Evolutionary conservation across 1,140 invertebrate species (phyloP).

Genomic region (Cyphomyrmex costatus): DNA sequence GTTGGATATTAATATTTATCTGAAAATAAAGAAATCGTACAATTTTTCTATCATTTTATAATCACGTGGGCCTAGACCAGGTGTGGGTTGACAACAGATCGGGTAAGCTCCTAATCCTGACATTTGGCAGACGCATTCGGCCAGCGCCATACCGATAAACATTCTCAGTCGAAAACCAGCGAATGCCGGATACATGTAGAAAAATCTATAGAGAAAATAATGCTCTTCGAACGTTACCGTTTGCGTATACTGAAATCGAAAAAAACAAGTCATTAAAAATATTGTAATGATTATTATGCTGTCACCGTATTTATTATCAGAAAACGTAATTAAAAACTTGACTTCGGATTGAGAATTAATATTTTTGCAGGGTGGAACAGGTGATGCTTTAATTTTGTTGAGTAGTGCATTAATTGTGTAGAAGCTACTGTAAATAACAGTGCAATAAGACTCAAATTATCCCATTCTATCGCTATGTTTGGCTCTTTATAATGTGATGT

Average conservation of each 20-base stretch:
- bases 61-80: conserved; percentile 93
- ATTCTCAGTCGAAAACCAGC: conserved; percentile 95
- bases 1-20: conserved; percentile 16
- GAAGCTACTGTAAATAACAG: neutral
- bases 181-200: conserved; percentile 96
- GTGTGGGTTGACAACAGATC: conserved; percentile 88
- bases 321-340: neutral
- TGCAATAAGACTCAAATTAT: neutral
- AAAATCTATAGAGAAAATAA: conserved; percentile 91
- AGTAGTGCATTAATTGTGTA: neutral
- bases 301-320: neutral
- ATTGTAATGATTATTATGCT: neutral
- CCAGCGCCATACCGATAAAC: conserved; percentile 95
- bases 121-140: conserved; percentile 97
- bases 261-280: conserved; percentile 25
- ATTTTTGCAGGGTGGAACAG: neutral
- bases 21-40: conserved; percentile 71
- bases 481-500: neutral
- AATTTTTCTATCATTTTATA: conserved; percentile 79
- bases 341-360: neutral
- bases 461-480: conserved; percentile 33
- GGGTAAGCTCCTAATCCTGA: conserved; percentile 97
- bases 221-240: conserved; percentile 90
- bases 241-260: conserved; percentile 90
- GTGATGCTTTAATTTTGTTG: too few relatives aligned